Percentiles rank a stretch among this genome's conserved stretches.
Evolutionary conservation across 2,113 vertebrate species (phyloP).

Genomic region (Notarius lentiginosus): DNA sequence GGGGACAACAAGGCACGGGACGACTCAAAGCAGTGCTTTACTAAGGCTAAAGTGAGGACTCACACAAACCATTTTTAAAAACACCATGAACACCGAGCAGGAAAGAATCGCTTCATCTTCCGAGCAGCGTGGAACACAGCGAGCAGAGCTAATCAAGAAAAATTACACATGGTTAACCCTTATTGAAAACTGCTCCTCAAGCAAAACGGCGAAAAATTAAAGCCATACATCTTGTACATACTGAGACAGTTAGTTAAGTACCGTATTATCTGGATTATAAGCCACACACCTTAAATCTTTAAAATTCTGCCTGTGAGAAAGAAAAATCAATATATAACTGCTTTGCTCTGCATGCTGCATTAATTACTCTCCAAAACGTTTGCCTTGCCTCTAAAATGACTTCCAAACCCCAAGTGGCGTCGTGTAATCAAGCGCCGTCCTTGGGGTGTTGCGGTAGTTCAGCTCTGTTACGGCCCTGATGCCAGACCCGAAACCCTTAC

Average conservation of each 20-base stretch:
- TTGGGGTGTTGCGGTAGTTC: background rate
- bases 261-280: conserved; percentile 25
- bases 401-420: background rate
- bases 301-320: background rate
- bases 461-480: background rate
- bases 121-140: background rate
- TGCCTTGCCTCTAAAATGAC: background rate
- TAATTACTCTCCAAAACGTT: background rate
- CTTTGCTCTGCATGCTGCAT: background rate
- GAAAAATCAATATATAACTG: background rate
- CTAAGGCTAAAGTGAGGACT: background rate
- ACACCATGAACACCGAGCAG: background rate
- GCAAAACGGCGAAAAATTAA: conserved; percentile 52
- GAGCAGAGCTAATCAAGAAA: conserved; percentile 47
- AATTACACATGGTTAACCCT: conserved; percentile 53
- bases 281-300: background rate
- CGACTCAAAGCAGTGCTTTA: background rate
- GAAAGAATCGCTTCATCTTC: conserved; percentile 33
- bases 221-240: conserved; percentile 43
- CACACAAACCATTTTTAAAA: background rate
- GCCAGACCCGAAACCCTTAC: background rate
- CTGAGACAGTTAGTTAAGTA: conserved; percentile 10
- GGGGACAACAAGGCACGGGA: background rate
- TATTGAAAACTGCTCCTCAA: conserved; percentile 41
- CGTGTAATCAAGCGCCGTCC: too few species aligned